Conservation (phyloP, 1,140 invertebrate genomes). For the Meloidogyne exigua region DNA sequence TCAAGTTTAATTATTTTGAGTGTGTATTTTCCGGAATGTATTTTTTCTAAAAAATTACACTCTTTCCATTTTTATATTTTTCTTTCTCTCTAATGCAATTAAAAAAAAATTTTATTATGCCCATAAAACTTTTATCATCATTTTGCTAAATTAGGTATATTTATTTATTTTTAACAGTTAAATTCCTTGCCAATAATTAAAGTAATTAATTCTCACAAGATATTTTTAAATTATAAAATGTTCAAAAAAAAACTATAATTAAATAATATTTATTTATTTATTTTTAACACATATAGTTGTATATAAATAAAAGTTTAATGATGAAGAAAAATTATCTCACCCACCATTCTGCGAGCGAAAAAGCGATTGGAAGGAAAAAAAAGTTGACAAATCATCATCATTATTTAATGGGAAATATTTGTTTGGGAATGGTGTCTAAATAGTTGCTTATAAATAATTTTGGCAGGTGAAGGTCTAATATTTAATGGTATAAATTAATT, state of each 20-base stretch:
- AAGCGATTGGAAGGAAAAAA: not conserved
- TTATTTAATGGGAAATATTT: not conserved
- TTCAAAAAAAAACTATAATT: too few species aligned
- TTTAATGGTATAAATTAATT: too few species aligned
- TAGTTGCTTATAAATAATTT: not conserved
- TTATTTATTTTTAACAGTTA: not conserved
- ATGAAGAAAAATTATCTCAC: not conserved
- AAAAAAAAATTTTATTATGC: not conserved
- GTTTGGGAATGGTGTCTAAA: not conserved
- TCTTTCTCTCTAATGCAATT: too few species aligned
- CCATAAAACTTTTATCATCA: not conserved
- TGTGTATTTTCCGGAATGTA: not conserved
- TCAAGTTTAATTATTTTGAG: too few species aligned
- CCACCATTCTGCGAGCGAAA: not conserved
- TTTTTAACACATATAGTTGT: too few species aligned
- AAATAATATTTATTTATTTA: too few species aligned
- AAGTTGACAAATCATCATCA: not conserved
- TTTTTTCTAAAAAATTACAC: too few species aligned
- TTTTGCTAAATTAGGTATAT: not conserved
- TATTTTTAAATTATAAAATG: not conserved
- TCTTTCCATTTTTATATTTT: too few species aligned
- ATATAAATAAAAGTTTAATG: too few species aligned
- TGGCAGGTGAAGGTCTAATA: not conserved
- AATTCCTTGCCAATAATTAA: not conserved
- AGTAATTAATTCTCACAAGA: not conserved